A percentile compares a stretch with the other conserved stretches of the same genome.
Evolutionary conservation across 2,113 vertebrate species (phyloP).

Genomic region (Anser cygnoides): DNA sequence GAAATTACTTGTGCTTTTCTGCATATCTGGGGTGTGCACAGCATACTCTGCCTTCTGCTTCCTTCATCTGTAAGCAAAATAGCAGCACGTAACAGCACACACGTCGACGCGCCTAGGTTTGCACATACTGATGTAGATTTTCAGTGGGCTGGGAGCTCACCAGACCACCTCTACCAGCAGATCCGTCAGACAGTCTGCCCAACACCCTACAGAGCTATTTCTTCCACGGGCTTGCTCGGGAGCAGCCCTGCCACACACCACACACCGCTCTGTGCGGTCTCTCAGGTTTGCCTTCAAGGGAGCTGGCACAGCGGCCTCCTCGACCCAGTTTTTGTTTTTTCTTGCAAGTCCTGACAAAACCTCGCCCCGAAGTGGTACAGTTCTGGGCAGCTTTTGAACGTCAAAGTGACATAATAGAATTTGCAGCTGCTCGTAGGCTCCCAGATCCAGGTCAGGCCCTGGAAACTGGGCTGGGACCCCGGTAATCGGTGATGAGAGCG

Average conservation of each 20-base stretch:
- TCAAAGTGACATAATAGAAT: not conserved
- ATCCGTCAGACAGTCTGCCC: not conserved
- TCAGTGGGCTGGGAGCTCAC: not conserved
- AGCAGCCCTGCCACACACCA: not conserved
- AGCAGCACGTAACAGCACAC: not conserved
- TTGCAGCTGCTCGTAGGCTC: not conserved
- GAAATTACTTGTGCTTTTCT: not conserved
- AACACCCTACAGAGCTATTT: not conserved
- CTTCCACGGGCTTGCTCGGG: rapidly evolving
- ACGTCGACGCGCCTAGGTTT: not conserved
- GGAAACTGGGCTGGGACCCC: not conserved
- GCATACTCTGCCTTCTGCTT: not conserved
- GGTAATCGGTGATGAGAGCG: not conserved
- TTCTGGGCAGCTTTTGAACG: not conserved
- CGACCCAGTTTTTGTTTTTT: not conserved
- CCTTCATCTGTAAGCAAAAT: not conserved
- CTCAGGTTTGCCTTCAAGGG: not conserved
- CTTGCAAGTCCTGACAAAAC: not conserved
- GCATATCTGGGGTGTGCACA: not conserved
- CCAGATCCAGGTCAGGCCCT: not conserved
- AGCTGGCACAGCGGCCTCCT: not conserved
- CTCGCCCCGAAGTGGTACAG: not conserved
- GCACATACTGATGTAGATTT: not conserved
- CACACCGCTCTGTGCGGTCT: not conserved
- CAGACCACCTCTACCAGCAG: not conserved